Conservation (phyloP, 2,797 vertebrate genomes). For the Propithecus deckenii region DNA sequence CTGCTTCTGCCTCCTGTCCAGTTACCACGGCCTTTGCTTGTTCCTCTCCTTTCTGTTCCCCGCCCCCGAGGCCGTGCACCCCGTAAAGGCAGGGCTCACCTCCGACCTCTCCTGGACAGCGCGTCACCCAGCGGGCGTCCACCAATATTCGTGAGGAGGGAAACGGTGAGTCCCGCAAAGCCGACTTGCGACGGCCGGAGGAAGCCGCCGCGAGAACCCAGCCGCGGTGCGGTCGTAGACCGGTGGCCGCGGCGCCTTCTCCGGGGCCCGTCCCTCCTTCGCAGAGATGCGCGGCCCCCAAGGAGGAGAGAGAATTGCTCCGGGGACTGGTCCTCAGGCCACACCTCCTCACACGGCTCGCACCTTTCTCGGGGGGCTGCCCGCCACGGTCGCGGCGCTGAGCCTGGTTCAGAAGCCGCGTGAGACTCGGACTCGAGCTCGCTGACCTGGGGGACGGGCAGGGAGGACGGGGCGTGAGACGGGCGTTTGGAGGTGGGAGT, state of each 20-base stretch:
- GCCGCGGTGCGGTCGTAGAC: fast-evolving
- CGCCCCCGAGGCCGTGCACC: not conserved
- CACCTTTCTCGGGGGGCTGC: too few relatives aligned
- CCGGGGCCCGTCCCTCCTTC: fast-evolving
- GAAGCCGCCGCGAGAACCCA: fast-evolving
- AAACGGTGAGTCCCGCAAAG: not conserved
- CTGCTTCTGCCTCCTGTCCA: too few relatives aligned
- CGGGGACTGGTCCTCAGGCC: fast-evolving
- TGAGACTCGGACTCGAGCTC: fast-evolving
- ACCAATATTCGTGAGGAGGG: not conserved
- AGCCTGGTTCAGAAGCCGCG: not conserved
- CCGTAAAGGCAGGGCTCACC: fast-evolving
- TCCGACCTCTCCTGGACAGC: fast-evolving
- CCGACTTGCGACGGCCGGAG: fast-evolving
- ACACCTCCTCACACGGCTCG: fast-evolving
- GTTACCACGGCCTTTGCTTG: too few relatives aligned
- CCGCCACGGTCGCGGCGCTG: fast-evolving
- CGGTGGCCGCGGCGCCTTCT: fast-evolving
- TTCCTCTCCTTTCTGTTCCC: not conserved
- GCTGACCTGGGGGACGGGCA: not conserved
- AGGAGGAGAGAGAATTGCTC: too few relatives aligned
- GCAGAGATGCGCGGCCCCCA: fast-evolving
- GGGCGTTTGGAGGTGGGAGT: too few relatives aligned
- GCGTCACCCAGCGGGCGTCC: fast-evolving
- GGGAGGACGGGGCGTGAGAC: fast-evolving